Evolutionary conservation across 2,113 vertebrate genomes (phyloP).

Genomic region (Pica pica): DNA sequence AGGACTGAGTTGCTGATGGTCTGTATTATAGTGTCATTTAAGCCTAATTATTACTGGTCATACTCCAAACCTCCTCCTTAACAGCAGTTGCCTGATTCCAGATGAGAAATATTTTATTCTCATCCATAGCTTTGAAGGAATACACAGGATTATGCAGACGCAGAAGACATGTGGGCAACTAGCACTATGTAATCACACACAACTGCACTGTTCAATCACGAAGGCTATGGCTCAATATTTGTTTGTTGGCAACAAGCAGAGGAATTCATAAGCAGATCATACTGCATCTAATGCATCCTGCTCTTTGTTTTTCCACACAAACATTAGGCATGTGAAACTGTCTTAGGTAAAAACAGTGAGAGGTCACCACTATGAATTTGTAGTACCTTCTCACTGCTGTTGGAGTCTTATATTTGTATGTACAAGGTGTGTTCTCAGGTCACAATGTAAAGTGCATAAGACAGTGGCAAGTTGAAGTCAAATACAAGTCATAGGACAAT

Average conservation of each 20-base stretch:
- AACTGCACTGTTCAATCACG: background rate
- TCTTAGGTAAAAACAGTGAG: background rate
- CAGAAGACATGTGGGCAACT: background rate
- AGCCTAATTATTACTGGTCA: background rate
- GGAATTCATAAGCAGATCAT: background rate
- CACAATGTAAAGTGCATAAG: fast-evolving
- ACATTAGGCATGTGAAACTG: background rate
- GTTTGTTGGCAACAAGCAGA: background rate
- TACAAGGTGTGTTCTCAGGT: background rate
- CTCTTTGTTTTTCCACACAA: background rate
- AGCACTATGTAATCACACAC: background rate
- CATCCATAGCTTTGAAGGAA: background rate
- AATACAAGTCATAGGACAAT: background rate
- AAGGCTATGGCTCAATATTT: background rate
- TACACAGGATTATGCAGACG: background rate
- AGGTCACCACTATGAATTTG: background rate
- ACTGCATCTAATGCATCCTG: background rate
- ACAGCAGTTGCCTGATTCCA: background rate
- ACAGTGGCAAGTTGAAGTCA: background rate
- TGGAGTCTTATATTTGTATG: background rate
- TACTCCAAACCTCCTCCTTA: background rate
- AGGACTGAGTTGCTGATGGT: background rate
- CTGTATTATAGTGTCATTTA: background rate
- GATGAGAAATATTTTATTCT: background rate
- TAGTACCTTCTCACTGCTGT: background rate